Percentiles rank a stretch among this genome's conserved stretches.
These are phyloP conservation scores for Bothrops alternatus DNA, from an alignment of 2,797 vertebrate species.

Conservation along the genomic window DNA sequence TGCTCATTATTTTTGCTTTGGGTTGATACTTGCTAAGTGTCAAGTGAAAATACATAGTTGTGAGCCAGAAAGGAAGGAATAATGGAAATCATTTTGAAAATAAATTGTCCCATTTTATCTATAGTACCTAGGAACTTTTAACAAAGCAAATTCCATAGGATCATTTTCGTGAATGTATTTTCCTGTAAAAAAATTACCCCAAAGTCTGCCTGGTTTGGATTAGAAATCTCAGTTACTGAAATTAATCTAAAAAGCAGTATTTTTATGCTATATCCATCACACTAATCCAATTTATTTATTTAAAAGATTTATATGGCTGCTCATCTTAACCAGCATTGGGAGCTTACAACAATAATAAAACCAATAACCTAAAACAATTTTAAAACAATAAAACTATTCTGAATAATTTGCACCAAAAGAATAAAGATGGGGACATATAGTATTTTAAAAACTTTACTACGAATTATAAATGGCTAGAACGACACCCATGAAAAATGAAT, in stretches of 20 bases:
- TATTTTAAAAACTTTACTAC: not conserved
- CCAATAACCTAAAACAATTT: not conserved
- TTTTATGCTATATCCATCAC: not conserved
- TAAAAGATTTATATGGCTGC: not conserved
- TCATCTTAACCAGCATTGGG: not conserved
- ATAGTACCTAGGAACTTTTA: not conserved
- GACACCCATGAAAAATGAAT: not conserved
- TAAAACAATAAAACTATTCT: not conserved
- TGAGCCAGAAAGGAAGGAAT: not conserved
- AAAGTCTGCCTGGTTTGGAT: constrained; percentile 1
- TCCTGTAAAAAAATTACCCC: not conserved
- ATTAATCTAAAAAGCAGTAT: not conserved
- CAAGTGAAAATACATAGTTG: fast-evolving
- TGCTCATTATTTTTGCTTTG: constrained; percentile 13
- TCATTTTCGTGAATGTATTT: not conserved
- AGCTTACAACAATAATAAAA: not conserved
- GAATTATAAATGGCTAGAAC: not conserved
- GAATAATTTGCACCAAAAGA: constrained; percentile 3
- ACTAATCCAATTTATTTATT: not conserved
- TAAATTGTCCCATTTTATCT: not conserved
- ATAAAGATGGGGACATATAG: not conserved
- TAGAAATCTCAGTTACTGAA: not conserved
- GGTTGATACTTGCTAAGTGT: not conserved
- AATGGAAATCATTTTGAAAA: not conserved
- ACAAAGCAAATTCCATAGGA: not conserved